Conservation (phyloP, 2,797 vertebrate genomes). For the Cryptoblepharus egeriae region DNA sequence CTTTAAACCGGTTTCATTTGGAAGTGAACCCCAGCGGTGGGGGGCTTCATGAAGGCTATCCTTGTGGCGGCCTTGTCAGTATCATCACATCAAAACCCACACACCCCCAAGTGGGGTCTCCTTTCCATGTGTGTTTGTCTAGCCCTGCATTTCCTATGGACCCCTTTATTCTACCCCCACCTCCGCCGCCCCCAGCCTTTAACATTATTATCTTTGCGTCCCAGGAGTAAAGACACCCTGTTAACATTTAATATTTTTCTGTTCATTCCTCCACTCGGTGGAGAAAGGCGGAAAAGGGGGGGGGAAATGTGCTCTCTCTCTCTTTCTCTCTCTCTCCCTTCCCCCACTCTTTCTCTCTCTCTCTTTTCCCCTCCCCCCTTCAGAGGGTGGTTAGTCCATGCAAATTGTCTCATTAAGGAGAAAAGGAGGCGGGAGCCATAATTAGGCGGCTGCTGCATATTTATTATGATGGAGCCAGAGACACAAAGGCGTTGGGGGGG, state of each 20-base stretch:
- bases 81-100: neutral
- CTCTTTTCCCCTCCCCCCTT: neutral
- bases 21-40: neutral
- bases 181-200: neutral
- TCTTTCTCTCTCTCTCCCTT: neutral
- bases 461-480: conserved; percentile 18
- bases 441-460: conserved; percentile 36
- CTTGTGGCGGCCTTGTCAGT: too few species aligned
- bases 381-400: conserved; percentile 34
- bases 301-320: neutral
- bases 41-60: neutral
- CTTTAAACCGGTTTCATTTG: neutral
- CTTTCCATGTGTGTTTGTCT: neutral
- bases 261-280: conserved; percentile 23
- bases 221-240: neutral
- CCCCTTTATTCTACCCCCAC: neutral
- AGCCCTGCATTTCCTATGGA: neutral
- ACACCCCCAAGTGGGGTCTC: neutral
- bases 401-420: conserved; percentile 55
- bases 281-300: neutral
- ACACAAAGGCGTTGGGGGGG: conserved; percentile 7
- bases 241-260: conserved; percentile 11
- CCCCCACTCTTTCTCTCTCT: neutral
- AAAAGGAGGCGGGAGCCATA: conserved; percentile 24
- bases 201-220: neutral